Evolutionary conservation across 2,113 vertebrate species (phyloP).

Genomic region (Falcunculus frontatus): DNA sequence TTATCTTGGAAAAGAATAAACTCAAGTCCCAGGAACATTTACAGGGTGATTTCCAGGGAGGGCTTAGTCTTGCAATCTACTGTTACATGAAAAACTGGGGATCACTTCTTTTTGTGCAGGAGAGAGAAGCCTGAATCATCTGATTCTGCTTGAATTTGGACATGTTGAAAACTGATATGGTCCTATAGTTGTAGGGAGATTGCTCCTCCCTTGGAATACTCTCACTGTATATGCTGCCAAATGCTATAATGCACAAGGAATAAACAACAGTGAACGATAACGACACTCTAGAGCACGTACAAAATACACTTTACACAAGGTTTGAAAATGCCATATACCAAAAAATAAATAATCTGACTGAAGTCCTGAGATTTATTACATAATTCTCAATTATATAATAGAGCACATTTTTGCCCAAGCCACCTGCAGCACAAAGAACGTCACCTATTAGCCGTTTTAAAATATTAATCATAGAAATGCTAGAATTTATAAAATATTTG

Average conservation of each 20-base stretch:
- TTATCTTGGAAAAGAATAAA: neutral
- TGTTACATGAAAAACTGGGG: neutral
- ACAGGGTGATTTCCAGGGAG: neutral
- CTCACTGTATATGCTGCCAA: neutral
- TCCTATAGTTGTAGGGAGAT: neutral
- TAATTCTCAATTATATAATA: neutral
- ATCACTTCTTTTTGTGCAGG: neutral
- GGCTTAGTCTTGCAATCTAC: neutral
- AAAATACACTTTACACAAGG: neutral
- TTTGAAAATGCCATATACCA: neutral
- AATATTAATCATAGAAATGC: neutral
- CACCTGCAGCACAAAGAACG: neutral
- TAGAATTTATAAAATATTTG: neutral
- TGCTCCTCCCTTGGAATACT: neutral
- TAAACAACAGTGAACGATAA: neutral
- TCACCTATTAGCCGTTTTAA: neutral
- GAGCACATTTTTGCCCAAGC: neutral
- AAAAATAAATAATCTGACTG: neutral
- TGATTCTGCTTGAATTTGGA: neutral
- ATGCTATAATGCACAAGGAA: neutral
- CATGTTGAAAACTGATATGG: neutral
- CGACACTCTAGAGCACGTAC: neutral
- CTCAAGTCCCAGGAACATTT: neutral
- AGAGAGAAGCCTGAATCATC: neutral
- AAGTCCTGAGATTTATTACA: neutral